A percentile compares a stretch with the other conserved stretches of the same genome.
phyloP scores from a whole-genome alignment of 2,888 invertebrate genomes.

The Anticlea derivata region DNA sequence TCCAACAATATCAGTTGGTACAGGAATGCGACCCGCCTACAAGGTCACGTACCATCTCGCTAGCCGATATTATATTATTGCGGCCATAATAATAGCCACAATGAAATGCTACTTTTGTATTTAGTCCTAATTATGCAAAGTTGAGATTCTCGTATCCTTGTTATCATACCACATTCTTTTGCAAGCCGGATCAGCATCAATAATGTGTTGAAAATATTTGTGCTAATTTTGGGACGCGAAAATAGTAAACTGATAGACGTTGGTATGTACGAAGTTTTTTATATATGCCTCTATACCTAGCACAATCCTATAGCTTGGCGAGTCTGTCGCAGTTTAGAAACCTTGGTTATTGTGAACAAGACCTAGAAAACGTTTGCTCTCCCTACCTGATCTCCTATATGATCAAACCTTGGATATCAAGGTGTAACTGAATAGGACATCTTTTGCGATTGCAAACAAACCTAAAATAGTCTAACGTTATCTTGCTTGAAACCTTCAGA shows the following conservation, averaged over 20 bases:
- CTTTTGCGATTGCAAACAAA: neutral
- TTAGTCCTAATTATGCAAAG: slow-evolving; percentile 16
- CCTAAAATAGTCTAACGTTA: slow-evolving; percentile 1
- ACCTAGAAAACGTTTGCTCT: neutral
- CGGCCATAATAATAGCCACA: slow-evolving; percentile 39
- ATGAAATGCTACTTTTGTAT: slow-evolving; percentile 31
- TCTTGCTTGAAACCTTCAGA: slow-evolving; percentile 10
- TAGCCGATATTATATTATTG: slow-evolving; percentile 43
- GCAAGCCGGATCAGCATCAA: slow-evolving; percentile 15
- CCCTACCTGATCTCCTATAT: no score
- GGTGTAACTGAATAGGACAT: neutral
- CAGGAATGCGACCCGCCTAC: slow-evolving; percentile 80
- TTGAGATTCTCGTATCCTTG: slow-evolving; percentile 23
- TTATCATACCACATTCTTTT: slow-evolving; percentile 25
- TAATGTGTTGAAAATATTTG: slow-evolving; percentile 16
- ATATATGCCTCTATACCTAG: neutral
- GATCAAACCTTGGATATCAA: neutral
- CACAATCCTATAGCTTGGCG: neutral
- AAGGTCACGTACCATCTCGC: slow-evolving; percentile 67
- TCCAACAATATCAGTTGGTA: slow-evolving; percentile 74
- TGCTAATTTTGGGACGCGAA: slow-evolving; percentile 12
- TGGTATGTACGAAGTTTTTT: neutral
- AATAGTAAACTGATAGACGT: slow-evolving; percentile 9
- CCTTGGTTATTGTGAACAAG: neutral
- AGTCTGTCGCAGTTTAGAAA: neutral